Evolutionary conservation across 2,113 vertebrate species (phyloP).

Genomic region (Calyptomena viridis): DNA sequence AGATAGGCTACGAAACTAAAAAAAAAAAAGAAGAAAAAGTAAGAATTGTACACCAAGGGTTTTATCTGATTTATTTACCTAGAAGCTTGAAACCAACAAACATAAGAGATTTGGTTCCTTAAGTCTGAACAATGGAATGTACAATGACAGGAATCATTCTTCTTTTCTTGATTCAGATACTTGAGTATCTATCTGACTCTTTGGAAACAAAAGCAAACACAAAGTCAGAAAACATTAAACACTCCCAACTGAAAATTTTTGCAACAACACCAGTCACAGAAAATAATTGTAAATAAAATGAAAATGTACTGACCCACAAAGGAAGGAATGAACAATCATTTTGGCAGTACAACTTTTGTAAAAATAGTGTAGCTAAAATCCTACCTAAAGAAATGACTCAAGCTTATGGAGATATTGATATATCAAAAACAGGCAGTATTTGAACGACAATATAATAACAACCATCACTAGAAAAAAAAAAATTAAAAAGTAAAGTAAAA

Average conservation of each 20-base stretch:
- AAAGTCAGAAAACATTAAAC: neutral
- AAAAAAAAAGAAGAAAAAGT: neutral
- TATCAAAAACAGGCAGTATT: neutral
- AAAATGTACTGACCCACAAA: conserved; percentile 6
- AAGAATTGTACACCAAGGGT: neutral
- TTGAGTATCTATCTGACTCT: neutral
- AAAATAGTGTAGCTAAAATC: neutral
- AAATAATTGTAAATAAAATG: conserved; percentile 39
- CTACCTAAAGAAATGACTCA: neutral
- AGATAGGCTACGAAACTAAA: neutral
- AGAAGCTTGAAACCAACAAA: neutral
- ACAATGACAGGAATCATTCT: neutral
- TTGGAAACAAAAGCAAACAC: conserved; percentile 19
- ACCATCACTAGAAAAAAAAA: neutral
- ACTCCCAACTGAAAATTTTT: conserved; percentile 5
- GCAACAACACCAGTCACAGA: neutral
- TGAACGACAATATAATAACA: neutral
- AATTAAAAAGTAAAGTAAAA: neutral
- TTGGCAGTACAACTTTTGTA: neutral
- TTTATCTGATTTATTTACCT: neutral
- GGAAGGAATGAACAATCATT: neutral
- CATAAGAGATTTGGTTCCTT: neutral
- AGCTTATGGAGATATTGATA: neutral
- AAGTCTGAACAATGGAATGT: neutral
- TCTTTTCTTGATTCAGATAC: neutral